Base-by-base conservation (phyloP, 2,113 vertebrate genomes). In the Aegithalos caudatus region DNA sequence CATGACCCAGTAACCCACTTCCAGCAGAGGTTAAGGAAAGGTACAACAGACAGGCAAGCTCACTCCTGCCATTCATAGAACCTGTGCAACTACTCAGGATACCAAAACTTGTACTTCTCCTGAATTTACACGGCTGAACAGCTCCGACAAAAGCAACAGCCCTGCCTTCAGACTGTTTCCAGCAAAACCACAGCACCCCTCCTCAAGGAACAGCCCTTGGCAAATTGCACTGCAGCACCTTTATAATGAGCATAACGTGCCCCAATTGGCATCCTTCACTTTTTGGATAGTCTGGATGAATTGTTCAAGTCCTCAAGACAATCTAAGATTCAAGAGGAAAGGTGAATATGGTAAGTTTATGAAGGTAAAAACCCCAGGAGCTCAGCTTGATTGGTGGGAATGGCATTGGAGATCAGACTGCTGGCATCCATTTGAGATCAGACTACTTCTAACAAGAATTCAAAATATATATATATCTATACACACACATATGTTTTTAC, bases 1-100 rank as follows among this genome's bases (percentile, higher is more conserved):
- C 64, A 6, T 25, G 92, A 97, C 95, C 95, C 90, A 94, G 78
- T 96, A 91, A 96, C 96, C 96, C 93, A 96, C 44, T 96, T 95
- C 50, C 5, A 65, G 47, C 61, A 67, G 88, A 66, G 81, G 92
- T 89, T 89, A 94, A 47, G 67, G 78, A 64, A 81, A 95, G 81
- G 74, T 56, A 19, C 40, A 16, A 7, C 47, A 38, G 22, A 51
- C 27, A 29, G 15, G 12, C 31, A 40, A 83, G 14, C 53, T 23
- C 4, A 9, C 31, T 54, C 62, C 44, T 56, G 15, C 45, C 90
- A 38, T 27, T 35, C 27, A 67, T 0, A 25, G 58, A 61, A 56
- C 54, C 35, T 14, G 22, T 14, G 28, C 65, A 42, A 56, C 64
- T 48, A 33, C 5, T 60, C 31, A 13, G 54, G 40, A 33, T 1